Conservation (phyloP, 2,888 invertebrate genomes). For the Lasioglossum oenotherae region DNA sequence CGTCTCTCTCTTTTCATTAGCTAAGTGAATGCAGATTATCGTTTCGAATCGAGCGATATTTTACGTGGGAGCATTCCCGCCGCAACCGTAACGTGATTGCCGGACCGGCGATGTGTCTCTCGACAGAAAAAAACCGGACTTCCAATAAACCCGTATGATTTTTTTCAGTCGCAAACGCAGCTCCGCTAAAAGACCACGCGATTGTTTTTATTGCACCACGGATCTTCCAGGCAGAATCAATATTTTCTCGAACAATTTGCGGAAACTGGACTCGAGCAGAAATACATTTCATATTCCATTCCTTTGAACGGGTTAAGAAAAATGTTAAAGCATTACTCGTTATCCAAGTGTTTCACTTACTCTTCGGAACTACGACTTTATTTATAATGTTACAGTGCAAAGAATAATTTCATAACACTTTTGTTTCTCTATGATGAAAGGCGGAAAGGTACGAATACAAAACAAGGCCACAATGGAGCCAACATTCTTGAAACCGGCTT, state of each 20-base stretch:
- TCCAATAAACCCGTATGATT: background rate
- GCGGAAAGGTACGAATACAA: too few species aligned
- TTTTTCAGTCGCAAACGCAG: background rate
- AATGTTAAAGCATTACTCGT: background rate
- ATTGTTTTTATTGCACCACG: background rate
- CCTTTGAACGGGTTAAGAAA: background rate
- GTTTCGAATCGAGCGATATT: too few species aligned
- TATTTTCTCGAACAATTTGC: background rate
- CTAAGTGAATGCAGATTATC: background rate
- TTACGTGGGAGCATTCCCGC: background rate
- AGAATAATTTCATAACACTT: too few species aligned
- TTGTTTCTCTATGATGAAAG: too few species aligned
- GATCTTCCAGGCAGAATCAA: background rate
- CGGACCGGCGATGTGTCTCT: background rate
- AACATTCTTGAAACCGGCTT: too few species aligned
- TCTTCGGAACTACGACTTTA: too few species aligned
- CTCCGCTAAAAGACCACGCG: background rate
- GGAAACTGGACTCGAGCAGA: background rate
- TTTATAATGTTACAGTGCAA: too few species aligned
- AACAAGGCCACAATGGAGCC: too few species aligned
- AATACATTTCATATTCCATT: background rate
- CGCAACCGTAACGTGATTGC: background rate
- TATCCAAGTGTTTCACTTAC: too few species aligned
- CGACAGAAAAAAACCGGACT: background rate
- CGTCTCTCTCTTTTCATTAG: slow-evolving; percentile 4